Base-by-base conservation (phyloP, 2,113 vertebrate species). In the Phrynosoma blainvillii region DNA sequence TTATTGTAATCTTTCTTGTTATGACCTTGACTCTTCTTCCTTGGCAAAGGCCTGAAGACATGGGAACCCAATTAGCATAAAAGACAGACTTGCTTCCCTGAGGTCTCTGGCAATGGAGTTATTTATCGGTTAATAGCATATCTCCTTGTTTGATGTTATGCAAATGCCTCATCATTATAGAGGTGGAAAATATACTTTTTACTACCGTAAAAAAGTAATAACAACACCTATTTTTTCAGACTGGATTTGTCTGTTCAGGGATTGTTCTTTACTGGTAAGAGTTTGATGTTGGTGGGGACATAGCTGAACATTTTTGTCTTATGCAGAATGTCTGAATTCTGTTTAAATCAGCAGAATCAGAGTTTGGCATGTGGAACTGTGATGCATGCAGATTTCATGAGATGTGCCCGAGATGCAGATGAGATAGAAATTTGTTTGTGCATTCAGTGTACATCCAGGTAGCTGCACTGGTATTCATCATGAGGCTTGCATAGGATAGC, bases 111-210 rank as follows among this genome's bases (percentile, higher is more conserved):
- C 9, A n/a, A 56, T 59, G 10, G 85, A 80, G 52, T 80, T 80
- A 70, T 70, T 79, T 79, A 87, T 59, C 77, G 25, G 66, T 23
- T 87, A 87, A 73, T 59, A 81, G 52, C 68, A 81, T 40, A 59
- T 56, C 32, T 36, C 47, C 52, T 79, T 71, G 47, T 70, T 79
- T 54, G 66, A 79, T 54, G 66, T 70, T 59, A 80, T 87, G 85
- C 78, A 87, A 87, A 81, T 80, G 66, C 23, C 9, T 87, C 27
- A 32, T 71, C n/a, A 20, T 73, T 30, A 80, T 30, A 77, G 78
- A 80, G 77, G 36, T 62, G 78, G 78, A 27, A 79, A 40, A 80
- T 40, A 73, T 12, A 54, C 70, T 59, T 73, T 70, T 87, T 59
- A 47, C 32, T 81, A 12, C 16, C 47, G 21, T 59, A 70, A 40